A percentile compares a stretch with the other conserved stretches of the same genome.
phyloP scores from a whole-genome alignment of 1,140 invertebrate genomes.

The Tetranychus urticae region DNA sequence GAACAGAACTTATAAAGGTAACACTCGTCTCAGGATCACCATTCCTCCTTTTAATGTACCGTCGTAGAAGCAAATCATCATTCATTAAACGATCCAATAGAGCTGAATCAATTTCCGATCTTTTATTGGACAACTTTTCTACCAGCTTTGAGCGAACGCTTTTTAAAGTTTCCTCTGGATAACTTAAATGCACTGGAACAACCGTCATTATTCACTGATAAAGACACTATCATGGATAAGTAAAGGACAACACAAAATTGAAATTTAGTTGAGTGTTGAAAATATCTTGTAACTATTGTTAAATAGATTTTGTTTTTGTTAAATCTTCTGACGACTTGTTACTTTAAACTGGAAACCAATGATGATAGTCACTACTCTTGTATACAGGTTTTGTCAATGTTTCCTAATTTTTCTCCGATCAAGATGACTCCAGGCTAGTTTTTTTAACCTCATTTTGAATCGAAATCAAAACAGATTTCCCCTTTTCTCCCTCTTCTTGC shows the following conservation, averaged over 20 bases:
- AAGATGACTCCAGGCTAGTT: too few species aligned
- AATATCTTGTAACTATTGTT: too few species aligned
- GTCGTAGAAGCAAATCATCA: background rate
- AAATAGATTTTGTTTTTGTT: too few species aligned
- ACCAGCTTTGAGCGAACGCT: background rate
- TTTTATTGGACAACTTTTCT: background rate
- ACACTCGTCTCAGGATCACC: background rate
- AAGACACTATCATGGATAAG: background rate
- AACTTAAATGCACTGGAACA: background rate
- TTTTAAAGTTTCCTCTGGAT: background rate
- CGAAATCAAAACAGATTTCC: background rate
- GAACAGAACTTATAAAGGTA: background rate
- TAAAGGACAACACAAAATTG: too few species aligned
- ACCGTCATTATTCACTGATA: background rate
- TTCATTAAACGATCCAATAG: background rate
- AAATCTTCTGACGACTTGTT: too few species aligned
- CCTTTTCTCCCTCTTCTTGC: too few species aligned
- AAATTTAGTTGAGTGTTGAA: too few species aligned
- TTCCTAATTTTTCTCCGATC: too few species aligned
- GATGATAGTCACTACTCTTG: too few species aligned
- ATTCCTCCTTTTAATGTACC: background rate
- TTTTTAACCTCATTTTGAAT: background rate
- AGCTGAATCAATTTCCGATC: background rate
- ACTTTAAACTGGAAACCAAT: too few species aligned
- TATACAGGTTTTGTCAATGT: too few species aligned